phyloP scores from a whole-genome alignment of 2,888 invertebrate genomes.

The Diarsia brunnea region DNA sequence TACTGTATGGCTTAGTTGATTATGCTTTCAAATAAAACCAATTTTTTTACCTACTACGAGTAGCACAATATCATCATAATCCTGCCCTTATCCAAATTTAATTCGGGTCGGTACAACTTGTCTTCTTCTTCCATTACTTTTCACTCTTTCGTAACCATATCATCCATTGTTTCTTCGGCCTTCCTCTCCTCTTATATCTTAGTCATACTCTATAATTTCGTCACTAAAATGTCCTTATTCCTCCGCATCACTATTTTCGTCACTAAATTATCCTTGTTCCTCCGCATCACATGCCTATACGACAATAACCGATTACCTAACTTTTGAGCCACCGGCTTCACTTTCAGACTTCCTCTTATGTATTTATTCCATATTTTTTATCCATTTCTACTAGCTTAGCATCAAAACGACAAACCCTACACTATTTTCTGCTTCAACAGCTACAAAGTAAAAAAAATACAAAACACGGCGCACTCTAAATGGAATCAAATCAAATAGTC shows the following conservation, averaged over 20 bases:
- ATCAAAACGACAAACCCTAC: neutral
- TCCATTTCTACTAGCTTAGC: neutral
- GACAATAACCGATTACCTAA: neutral
- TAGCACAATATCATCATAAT: neutral
- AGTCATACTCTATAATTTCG: too few species aligned
- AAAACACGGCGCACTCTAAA: conserved; percentile 16
- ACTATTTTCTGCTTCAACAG: neutral
- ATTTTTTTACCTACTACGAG: neutral
- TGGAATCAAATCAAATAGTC: conserved; percentile 33
- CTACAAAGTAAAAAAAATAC: neutral
- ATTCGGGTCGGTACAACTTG: too few species aligned
- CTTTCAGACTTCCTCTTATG: neutral
- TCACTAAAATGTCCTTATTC: neutral
- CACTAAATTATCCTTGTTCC: neutral
- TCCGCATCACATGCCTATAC: neutral
- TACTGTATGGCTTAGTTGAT: too few species aligned
- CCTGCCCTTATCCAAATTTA: too few species aligned
- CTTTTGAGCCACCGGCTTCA: neutral
- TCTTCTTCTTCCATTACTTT: too few species aligned
- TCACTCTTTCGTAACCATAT: too few species aligned
- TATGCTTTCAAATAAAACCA: neutral
- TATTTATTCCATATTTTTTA: neutral
- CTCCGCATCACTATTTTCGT: neutral
- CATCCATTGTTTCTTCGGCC: too few species aligned
- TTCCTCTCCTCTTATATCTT: too few species aligned